These are phyloP conservation scores for Lanius ludovicianus DNA, from an alignment of 2,113 vertebrate species.

Conservation along the genomic window DNA sequence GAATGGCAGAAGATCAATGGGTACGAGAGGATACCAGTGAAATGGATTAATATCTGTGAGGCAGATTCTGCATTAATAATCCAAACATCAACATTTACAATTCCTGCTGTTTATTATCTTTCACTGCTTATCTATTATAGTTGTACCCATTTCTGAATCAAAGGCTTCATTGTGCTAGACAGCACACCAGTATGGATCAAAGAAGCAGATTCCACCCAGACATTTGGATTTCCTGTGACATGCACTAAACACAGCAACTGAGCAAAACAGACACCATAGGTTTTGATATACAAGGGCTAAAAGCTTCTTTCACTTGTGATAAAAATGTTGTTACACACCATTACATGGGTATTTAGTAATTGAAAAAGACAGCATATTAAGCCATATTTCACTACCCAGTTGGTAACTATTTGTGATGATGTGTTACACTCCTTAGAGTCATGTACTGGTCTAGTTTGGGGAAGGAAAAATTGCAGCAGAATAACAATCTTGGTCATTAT, in stretches of 20 bases:
- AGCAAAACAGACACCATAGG: background rate
- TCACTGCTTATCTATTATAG: conserved; percentile 37
- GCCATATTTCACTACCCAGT: background rate
- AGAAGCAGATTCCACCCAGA: background rate
- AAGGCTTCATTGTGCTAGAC: background rate
- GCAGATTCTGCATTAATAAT: conserved; percentile 44
- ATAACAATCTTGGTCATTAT: background rate
- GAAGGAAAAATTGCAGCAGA: background rate
- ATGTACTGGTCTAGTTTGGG: background rate
- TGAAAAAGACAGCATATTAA: background rate
- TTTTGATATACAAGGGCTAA: background rate
- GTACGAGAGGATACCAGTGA: conserved; percentile 30
- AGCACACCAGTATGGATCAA: background rate
- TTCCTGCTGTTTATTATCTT: conserved; percentile 33
- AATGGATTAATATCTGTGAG: conserved; percentile 48
- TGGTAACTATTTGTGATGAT: background rate
- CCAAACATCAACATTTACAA: conserved; percentile 40
- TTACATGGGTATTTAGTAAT: background rate
- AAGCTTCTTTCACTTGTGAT: background rate
- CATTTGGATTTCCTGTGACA: background rate
- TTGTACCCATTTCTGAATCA: conserved; percentile 21
- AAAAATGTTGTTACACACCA: background rate
- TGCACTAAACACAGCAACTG: background rate
- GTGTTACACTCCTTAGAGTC: background rate
- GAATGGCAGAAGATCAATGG: conserved; percentile 37